phyloP scores from a whole-genome alignment of 2,888 invertebrate species.

The Cerastoderma edule region DNA sequence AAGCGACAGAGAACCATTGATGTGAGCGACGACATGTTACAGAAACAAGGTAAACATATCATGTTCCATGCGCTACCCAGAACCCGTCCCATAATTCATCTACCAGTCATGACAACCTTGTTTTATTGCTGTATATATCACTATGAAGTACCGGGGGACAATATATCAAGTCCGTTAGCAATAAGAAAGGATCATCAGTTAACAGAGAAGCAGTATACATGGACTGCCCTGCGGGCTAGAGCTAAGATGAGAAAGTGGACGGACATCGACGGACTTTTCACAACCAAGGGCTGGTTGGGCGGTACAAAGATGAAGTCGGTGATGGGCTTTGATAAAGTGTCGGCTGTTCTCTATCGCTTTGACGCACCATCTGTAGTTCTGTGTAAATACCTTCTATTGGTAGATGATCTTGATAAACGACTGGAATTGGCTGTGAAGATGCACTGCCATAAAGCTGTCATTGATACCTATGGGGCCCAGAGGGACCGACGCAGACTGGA shows the following conservation, averaged over 20 bases:
- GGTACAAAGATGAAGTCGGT: constrained; percentile 79
- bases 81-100: constrained; percentile 79
- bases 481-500: constrained; percentile 41
- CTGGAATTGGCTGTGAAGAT: constrained; percentile 76
- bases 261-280: constrained; percentile 79
- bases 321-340: constrained; percentile 81
- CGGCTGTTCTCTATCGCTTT: constrained; percentile 73
- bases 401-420: constrained; percentile 76
- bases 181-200: constrained; percentile 80
- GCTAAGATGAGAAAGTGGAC: constrained; percentile 80
- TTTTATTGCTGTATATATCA: constrained; percentile 85
- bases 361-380: constrained; percentile 79
- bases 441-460: constrained; percentile 76
- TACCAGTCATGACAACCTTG: constrained; percentile 84
- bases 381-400: constrained; percentile 76
- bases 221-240: constrained; percentile 82
- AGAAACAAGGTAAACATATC: constrained; percentile 66
- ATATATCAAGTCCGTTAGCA: constrained; percentile 79
- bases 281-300: constrained; percentile 82
- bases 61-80: constrained; percentile 82
- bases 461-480: constrained; percentile 64
- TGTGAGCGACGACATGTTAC: constrained; percentile 77
- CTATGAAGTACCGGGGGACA: constrained; percentile 80
- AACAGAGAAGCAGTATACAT: constrained; percentile 83
- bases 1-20: constrained; percentile 82